Evolutionary conservation across 2,797 vertebrate genomes (phyloP).

Genomic region (Petrocephalus sullivani): DNA sequence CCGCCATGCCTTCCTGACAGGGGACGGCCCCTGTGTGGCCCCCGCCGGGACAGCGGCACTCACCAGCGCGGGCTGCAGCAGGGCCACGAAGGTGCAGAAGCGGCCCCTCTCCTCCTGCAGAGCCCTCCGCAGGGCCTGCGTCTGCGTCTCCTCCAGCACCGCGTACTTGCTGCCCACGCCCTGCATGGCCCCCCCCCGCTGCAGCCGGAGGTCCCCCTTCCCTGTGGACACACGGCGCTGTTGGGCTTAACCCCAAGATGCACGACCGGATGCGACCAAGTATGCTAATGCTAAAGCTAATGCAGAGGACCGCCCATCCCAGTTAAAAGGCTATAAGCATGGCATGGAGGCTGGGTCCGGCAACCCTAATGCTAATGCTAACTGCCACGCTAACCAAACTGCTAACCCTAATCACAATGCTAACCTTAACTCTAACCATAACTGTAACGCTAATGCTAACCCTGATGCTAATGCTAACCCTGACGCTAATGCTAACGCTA

Average conservation of each 20-base stretch:
- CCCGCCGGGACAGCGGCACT: constrained; percentile 30
- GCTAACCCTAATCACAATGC: background rate
- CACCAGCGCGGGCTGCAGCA: constrained; percentile 74
- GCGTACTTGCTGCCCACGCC: constrained; percentile 76
- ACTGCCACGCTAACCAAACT: background rate
- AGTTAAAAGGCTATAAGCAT: background rate
- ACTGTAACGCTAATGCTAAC: background rate
- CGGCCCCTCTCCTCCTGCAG: constrained; percentile 69
- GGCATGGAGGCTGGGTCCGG: background rate
- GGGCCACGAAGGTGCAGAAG: constrained; percentile 71
- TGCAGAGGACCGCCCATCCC: background rate
- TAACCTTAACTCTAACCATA: background rate
- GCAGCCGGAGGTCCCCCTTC: constrained; percentile 74
- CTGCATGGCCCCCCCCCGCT: constrained; percentile 72
- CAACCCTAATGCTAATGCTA: background rate
- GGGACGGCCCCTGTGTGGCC: background rate
- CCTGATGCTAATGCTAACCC: too few species aligned
- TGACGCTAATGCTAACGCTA: background rate
- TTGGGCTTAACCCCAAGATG: background rate
- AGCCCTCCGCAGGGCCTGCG: constrained; percentile 72
- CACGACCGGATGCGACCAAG: background rate
- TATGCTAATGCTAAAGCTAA: background rate
- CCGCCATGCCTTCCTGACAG: background rate
- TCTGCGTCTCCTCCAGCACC: constrained; percentile 71
- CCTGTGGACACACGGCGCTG: constrained; percentile 47